phyloP scores from a whole-genome alignment of 2,113 vertebrate genomes.

The Budorcas taxicolor region DNA sequence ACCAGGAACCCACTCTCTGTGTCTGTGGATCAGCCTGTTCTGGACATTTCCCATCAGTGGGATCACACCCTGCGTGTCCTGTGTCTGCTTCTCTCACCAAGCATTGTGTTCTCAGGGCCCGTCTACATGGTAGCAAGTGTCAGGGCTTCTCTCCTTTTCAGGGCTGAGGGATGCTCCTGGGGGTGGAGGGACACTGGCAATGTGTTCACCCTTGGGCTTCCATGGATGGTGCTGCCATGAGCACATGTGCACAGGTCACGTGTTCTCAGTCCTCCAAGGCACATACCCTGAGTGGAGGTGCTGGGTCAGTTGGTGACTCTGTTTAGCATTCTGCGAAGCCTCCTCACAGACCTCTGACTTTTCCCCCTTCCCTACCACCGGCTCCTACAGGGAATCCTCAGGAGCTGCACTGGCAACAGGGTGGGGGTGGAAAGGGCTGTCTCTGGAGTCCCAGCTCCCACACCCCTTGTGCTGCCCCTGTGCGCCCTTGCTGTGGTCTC shows the following conservation, averaged over 20 bases:
- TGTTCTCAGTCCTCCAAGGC: background rate
- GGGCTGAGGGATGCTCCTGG: rapidly evolving
- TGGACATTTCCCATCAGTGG: background rate
- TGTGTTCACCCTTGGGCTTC: background rate
- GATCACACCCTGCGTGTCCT: background rate
- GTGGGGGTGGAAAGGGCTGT: background rate
- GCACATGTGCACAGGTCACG: rapidly evolving
- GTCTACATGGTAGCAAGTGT: background rate
- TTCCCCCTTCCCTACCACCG: background rate
- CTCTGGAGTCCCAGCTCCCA: background rate
- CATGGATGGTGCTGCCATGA: background rate
- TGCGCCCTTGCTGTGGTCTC: background rate
- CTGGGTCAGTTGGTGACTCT: background rate
- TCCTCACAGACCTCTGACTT: background rate
- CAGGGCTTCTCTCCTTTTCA: background rate
- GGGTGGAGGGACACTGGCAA: background rate
- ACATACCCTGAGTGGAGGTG: background rate
- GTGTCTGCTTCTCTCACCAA: background rate
- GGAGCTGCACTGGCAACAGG: background rate
- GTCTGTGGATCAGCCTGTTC: background rate
- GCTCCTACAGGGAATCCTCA: background rate
- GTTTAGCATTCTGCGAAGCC: background rate
- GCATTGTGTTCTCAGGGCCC: background rate
- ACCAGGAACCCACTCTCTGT: background rate
- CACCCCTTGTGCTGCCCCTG: background rate